phyloP scores from a whole-genome alignment of 2,797 vertebrate genomes.

The Paedocypris micromegethes region DNA sequence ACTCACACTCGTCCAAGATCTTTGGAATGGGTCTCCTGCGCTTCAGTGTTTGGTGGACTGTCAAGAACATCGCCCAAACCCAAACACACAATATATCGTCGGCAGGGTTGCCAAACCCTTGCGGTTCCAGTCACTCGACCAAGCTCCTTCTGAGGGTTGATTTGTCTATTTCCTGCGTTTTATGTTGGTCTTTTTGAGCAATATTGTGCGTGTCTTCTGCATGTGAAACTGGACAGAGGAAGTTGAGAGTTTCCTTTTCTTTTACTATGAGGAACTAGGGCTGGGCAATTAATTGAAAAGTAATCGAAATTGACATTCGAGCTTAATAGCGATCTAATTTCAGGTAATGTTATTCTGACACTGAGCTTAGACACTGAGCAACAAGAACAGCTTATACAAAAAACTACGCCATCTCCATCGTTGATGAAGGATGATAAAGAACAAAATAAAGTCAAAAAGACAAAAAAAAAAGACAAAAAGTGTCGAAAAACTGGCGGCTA shows the following conservation, averaged over 20 bases:
- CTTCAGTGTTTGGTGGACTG: conserved; percentile 3
- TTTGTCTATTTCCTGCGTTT: conserved; percentile 12
- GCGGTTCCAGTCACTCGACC: conserved; percentile 12
- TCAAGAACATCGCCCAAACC: neutral
- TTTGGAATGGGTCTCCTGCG: conserved; percentile 7
- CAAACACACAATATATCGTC: neutral
- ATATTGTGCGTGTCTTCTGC: neutral
- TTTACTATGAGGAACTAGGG: conserved; percentile 8
- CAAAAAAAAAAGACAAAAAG: too few relatives aligned
- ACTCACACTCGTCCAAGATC: conserved; percentile 1
- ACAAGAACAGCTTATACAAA: too few relatives aligned
- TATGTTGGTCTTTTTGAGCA: neutral
- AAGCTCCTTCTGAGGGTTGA: conserved; percentile 9
- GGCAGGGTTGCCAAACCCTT: neutral
- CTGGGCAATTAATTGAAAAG: too few relatives aligned
- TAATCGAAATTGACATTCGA: too few relatives aligned
- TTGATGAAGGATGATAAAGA: too few relatives aligned
- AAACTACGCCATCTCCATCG: too few relatives aligned
- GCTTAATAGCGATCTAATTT: too few relatives aligned
- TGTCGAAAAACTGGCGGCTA: too few relatives aligned
- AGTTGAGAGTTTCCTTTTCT: conserved; percentile 20
- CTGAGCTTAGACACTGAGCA: too few relatives aligned
- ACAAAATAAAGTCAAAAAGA: too few relatives aligned
- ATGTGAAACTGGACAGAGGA: conserved; percentile 19
- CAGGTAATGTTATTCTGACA: too few relatives aligned